Evolutionary conservation across 2,888 invertebrate genomes (phyloP).

Genomic region (Aplocera efformata): DNA sequence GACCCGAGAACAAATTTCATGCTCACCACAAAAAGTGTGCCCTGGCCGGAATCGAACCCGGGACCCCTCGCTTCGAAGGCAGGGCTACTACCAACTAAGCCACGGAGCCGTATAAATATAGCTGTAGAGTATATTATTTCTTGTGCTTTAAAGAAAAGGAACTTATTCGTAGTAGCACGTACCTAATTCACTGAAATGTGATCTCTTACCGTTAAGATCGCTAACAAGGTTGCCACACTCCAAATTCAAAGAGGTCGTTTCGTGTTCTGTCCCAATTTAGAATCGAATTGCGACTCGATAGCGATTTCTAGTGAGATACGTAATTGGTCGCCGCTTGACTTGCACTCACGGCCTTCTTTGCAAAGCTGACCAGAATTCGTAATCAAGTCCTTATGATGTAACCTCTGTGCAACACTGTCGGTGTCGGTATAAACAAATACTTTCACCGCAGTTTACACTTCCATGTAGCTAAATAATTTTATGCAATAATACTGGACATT

Average conservation of each 20-base stretch:
- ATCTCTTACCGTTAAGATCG: slow-evolving; percentile 4
- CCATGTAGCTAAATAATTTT: background rate
- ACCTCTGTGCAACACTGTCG: slow-evolving; percentile 11
- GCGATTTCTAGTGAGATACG: slow-evolving; percentile 15
- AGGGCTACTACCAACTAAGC: too few species aligned
- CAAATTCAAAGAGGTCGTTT: slow-evolving; percentile 1
- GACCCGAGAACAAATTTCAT: too few species aligned
- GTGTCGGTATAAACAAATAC: slow-evolving; percentile 14
- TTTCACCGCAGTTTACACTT: slow-evolving; percentile 15
- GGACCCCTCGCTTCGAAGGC: too few species aligned
- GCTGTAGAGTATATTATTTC: too few species aligned
- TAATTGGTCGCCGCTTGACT: slow-evolving; percentile 19
- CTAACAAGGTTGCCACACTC: slow-evolving; percentile 8
- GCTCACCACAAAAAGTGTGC: too few species aligned
- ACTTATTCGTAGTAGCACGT: too few species aligned
- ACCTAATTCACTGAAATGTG: background rate
- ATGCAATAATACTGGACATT: background rate
- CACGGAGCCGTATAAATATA: too few species aligned
- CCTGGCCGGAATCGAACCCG: too few species aligned
- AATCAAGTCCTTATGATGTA: slow-evolving; percentile 30
- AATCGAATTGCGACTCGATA: slow-evolving; percentile 14
- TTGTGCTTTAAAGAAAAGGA: too few species aligned
- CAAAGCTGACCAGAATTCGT: slow-evolving; percentile 35
- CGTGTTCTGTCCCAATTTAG: slow-evolving; percentile 12
- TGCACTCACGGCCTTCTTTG: slow-evolving; percentile 20